Conservation (phyloP, 2,888 invertebrate species). For the Chymomyza procnemis region DNA sequence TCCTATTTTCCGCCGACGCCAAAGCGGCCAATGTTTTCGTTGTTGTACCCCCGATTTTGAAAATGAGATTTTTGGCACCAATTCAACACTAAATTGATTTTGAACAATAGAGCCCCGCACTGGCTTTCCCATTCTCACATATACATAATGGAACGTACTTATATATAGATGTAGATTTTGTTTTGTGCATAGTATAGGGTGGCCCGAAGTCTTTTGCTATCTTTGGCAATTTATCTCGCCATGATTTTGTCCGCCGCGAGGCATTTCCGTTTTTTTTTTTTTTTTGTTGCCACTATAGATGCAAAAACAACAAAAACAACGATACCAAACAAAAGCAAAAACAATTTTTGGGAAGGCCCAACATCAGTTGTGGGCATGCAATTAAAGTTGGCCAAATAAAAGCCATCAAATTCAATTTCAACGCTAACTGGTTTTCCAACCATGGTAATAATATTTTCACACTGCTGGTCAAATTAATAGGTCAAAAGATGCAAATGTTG, state of each 20-base stretch:
- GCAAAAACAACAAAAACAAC: conserved; percentile 21
- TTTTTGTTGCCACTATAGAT: conserved; percentile 19
- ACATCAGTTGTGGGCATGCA: conserved; percentile 25
- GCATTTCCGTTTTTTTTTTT: conserved; percentile 45
- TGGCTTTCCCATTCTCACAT: not conserved
- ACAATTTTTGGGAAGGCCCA: not conserved
- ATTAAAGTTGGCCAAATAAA: conserved; percentile 53
- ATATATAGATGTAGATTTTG: not conserved
- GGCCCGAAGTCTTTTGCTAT: conserved; percentile 45
- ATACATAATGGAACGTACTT: not conserved
- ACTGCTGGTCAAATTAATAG: not conserved
- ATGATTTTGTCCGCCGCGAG: conserved; percentile 50
- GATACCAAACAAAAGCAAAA: not conserved
- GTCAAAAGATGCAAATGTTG: not conserved
- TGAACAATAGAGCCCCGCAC: conserved; percentile 63
- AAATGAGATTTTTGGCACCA: conserved; percentile 77
- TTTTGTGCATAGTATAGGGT: not conserved
- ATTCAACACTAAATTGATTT: conserved; percentile 78
- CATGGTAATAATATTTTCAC: conserved; percentile 34
- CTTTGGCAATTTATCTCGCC: conserved; percentile 65
- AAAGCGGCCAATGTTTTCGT: conserved; percentile 15
- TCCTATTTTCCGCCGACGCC: conserved; percentile 16
- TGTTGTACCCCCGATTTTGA: conserved; percentile 44
- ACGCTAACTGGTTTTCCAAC: conserved; percentile 8
- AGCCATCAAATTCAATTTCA: conserved; percentile 54